Evolutionary conservation across 2,797 vertebrate species (phyloP).

Genomic region (Lutjanus campechanus): DNA sequence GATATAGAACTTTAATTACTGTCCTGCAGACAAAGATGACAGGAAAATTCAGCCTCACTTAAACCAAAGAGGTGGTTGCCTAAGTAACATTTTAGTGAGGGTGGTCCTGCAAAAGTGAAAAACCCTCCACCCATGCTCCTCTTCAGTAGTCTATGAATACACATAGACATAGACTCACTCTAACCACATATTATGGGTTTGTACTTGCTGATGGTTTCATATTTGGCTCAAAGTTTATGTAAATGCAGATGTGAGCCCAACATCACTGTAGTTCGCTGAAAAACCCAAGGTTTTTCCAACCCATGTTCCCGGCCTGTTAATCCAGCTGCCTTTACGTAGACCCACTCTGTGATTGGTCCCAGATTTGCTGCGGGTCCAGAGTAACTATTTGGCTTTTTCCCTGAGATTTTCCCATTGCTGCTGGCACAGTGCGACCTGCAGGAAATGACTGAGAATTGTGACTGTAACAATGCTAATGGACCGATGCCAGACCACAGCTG

Average conservation of each 20-base stretch:
- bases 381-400: slow-evolving; percentile 58
- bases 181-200: slow-evolving; percentile 80
- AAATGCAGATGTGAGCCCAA: slow-evolving; percentile 76
- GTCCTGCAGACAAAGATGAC: slow-evolving; percentile 54
- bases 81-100: slow-evolving; percentile 63
- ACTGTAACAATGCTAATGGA: slow-evolving; percentile 78
- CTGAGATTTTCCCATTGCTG: slow-evolving; percentile 68
- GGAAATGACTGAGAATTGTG: slow-evolving; percentile 75
- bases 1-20: slow-evolving; percentile 57
- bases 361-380: slow-evolving; percentile 70
- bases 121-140: slow-evolving; percentile 69
- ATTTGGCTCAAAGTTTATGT: slow-evolving; percentile 76
- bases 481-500: slow-evolving; percentile 65
- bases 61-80: slow-evolving; percentile 42
- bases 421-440: slow-evolving; percentile 67
- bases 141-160: slow-evolving; percentile 80
- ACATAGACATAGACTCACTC: slow-evolving; percentile 62
- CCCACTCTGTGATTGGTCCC: slow-evolving; percentile 73
- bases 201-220: slow-evolving; percentile 79
- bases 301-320: slow-evolving; percentile 69
- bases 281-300: slow-evolving; percentile 78
- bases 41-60: slow-evolving; percentile 40
- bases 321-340: slow-evolving; percentile 67
- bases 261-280: slow-evolving; percentile 74
- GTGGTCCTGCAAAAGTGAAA: slow-evolving; percentile 75